These are phyloP conservation scores for Dicyrtoma fusca DNA, from an alignment of 2,888 invertebrate species.

Conservation along the genomic window DNA sequence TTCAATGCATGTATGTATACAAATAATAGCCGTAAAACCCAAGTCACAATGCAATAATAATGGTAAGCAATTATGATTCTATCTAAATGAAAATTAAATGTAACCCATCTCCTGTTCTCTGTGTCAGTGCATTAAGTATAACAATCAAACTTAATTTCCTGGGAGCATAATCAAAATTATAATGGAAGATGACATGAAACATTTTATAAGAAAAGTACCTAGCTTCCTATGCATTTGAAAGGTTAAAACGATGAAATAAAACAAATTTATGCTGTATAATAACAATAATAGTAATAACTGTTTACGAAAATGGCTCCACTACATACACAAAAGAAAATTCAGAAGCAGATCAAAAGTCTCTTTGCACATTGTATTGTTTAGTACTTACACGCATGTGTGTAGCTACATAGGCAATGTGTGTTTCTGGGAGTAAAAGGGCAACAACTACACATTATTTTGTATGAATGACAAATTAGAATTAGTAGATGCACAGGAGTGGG, in stretches of 20 bases:
- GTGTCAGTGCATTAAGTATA: too few relatives aligned
- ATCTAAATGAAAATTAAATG: too few relatives aligned
- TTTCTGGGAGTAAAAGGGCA: constrained; percentile 1
- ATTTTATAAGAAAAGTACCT: background rate
- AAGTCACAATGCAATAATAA: too few relatives aligned
- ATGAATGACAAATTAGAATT: too few relatives aligned
- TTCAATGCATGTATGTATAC: too few relatives aligned
- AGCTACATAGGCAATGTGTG: background rate
- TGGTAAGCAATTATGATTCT: too few relatives aligned
- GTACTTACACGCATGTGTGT: background rate
- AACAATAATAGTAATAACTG: background rate
- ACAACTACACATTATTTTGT: background rate
- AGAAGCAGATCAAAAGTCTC: background rate
- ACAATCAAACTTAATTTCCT: background rate
- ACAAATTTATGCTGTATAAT: constrained; percentile 1
- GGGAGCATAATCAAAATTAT: background rate
- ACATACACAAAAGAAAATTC: background rate
- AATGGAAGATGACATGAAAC: background rate
- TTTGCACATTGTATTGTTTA: background rate
- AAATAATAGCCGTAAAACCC: too few relatives aligned
- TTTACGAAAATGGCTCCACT: background rate
- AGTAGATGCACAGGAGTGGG: too few relatives aligned
- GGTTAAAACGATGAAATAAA: too few relatives aligned
- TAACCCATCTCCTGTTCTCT: too few relatives aligned
- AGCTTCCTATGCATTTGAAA: too few relatives aligned